Percentiles rank a stretch among this genome's conserved stretches.
phyloP scores from a whole-genome alignment of 2,888 invertebrate genomes.

The Brachyptera putata region DNA sequence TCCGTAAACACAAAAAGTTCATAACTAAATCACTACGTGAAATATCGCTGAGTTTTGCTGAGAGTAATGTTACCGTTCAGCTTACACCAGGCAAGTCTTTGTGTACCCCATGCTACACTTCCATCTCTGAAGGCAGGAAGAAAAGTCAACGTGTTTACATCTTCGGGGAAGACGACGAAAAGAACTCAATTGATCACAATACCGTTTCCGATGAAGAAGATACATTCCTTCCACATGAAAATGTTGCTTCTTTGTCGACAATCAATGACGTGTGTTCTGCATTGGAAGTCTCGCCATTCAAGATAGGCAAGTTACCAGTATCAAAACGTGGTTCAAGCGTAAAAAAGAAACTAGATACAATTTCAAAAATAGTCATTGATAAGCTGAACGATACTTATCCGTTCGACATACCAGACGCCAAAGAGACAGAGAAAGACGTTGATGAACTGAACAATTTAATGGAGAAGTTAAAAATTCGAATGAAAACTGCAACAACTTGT shows the following conservation, averaged over 20 bases:
- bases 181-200: no score
- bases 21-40: conserved; percentile 4
- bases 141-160: neutral
- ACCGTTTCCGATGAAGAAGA: neutral
- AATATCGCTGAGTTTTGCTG: neutral
- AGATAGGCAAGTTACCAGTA: neutral
- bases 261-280: neutral
- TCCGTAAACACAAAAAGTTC: neutral
- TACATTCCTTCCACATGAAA: no score
- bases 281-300: neutral
- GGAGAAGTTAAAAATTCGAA: neutral
- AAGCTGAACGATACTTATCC: neutral
- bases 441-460: conserved; percentile 1
- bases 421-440: neutral
- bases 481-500: neutral
- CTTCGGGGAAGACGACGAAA: neutral
- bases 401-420: neutral
- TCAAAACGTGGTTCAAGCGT: neutral
- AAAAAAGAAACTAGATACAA: neutral
- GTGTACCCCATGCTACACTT: neutral
- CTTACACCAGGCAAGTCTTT: neutral
- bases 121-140: neutral
- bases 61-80: neutral
- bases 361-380: neutral
- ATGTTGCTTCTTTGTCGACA: neutral